Evolutionary conservation across 2,113 vertebrate species (phyloP), one percentile per base, ranked within the genome.

Genomic region (Athene noctua): DNA sequence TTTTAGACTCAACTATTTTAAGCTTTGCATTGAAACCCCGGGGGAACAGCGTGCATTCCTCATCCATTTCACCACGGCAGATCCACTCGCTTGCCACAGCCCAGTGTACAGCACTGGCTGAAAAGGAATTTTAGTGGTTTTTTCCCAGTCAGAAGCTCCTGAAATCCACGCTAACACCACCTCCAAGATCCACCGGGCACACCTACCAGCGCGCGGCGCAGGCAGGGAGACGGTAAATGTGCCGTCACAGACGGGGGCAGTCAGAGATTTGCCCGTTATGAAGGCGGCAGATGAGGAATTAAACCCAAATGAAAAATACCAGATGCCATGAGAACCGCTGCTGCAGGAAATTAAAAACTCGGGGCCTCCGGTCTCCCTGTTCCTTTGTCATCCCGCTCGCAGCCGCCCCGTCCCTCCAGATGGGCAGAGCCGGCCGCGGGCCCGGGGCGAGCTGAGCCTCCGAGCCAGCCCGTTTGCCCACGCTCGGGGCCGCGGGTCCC

Each of bases 1-100:
- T 92, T 96, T 96, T 93, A 94, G 93, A 63, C 55, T 86, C 74
- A 47, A 93, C 97, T 97, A 95, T 94, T 96, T 93, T 96, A 65
- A 90, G 94, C 91, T 59, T 78, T 63, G 83, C 68, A 10, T 34
- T 59, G 89, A 62, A 91, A 34, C 55, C 94, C 88, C 25, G 0
- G 40, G 95, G 92, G 91, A 90, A 36, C 62, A 57, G 83, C 0
- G 0, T 38, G 55, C 92, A 94, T 97, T 95, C 94, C 88, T n/a
- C 63, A 70, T 65, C 11, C 72, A 29, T 62, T 62, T 54, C 44
- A 77, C 67, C 58, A 21, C 3, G 13, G 67, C 79, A 70, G 22
- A 86, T 27, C 80, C 86, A 18, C 88, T 66, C 20, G 11, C 59
- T 40, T 11, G 49, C 34, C 44, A 18, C 74, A 47, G 78, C 52